A percentile compares a stretch with the other conserved stretches of the same genome.
These are phyloP conservation scores for Eristalis arbustorum DNA, from an alignment of 2,888 invertebrate species.

Conservation along the genomic window DNA sequence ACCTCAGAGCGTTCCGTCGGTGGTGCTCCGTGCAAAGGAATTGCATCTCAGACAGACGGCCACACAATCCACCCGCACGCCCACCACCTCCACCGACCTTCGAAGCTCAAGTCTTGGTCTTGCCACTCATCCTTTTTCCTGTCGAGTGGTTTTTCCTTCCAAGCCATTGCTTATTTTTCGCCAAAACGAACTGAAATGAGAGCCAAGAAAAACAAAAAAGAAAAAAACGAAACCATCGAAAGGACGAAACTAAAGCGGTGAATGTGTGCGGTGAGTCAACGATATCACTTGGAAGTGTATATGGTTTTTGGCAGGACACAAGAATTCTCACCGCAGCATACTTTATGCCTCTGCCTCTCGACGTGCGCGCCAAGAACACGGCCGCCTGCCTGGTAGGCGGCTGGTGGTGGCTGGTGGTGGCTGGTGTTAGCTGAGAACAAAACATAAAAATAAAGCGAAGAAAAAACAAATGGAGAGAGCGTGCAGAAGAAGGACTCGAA, in stretches of 20 bases:
- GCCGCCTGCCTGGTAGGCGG: not conserved
- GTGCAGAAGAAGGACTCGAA: not conserved
- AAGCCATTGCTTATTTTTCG: constrained; percentile 49
- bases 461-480: not conserved
- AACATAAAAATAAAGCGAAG: not conserved
- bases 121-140: constrained; percentile 53
- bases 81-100: constrained; percentile 2
- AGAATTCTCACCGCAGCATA: constrained; percentile 61
- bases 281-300: constrained; percentile 61
- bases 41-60: constrained; percentile 63
- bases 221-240: not conserved
- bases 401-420: no score
- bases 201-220: constrained; percentile 7
- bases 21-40: constrained; percentile 35
- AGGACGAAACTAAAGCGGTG: not conserved
- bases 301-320: constrained; percentile 69
- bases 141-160: constrained; percentile 60
- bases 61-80: constrained; percentile 32
- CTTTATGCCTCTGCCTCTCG: constrained; percentile 53
- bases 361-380: constrained; percentile 13
- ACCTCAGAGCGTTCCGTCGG: not conserved
- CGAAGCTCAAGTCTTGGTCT: not conserved
- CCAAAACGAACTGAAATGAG: not conserved
- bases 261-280: constrained; percentile 42
- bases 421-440: no score